Base-by-base conservation (phyloP, 2,888 invertebrate species). In the Xylocampa areola region DNA sequence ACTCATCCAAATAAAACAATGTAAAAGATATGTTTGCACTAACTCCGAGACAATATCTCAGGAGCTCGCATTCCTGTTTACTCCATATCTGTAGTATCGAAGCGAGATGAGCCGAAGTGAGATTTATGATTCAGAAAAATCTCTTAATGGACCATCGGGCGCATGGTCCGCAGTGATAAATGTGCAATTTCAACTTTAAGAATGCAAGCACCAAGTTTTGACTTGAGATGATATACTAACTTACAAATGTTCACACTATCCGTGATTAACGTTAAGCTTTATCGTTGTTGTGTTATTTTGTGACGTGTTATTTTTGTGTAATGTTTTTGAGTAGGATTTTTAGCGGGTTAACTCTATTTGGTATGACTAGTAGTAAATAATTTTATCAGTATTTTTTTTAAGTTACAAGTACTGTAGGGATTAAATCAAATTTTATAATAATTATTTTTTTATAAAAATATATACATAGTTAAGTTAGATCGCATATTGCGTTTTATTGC, bases 111-210 rank as follows among this genome's bases (percentile, higher is more conserved):
- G 82, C 88, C 89, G 90, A 92, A 92, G 89, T 89, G 90, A 92
- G 92, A 94, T 94, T 93, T 94, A 94, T 92, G 91, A 87, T 86
- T 87, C 89, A 91, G 92, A 92, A 92, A 91, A 91, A 93, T 92
- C 90, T 92, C 90, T 90, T 94, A 93, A 94, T 94, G 92, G 91
- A 92, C 87, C 88, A 85, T 86, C 86, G 84, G 82, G 91, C 88
- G 90, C 88, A 89, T 89, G 90, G 85, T 86, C 88, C 61, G 79
- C 72, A 78, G 88, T 92, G 93, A 94, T 93, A 92, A 92, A 94
- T 94, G 93, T 92, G 89, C 92, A 93, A 92, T 93, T 89, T 90
- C 86, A 91, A 93, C 91, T 92, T 92, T 85, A 88, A 86, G 89
- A 92, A 91, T 90, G 90, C 90, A 88, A 85, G 85, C 86, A 87